These are phyloP conservation scores for Uria aalge DNA, from an alignment of 2,113 vertebrate genomes.

Conservation along the genomic window DNA sequence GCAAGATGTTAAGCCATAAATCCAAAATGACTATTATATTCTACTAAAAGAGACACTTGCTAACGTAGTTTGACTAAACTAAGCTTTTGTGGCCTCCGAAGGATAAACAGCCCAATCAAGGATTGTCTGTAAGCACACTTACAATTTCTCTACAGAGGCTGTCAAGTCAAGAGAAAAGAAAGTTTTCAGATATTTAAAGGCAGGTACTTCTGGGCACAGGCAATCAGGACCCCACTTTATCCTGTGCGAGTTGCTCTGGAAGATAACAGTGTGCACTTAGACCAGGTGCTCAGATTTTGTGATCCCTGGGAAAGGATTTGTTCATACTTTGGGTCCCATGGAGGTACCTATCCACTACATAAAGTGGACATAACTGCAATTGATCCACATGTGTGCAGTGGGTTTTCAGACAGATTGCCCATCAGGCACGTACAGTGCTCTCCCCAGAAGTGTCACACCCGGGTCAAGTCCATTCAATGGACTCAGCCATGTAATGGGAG, in stretches of 20 bases:
- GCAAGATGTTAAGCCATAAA: slow-evolving; percentile 44
- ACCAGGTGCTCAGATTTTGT: background rate
- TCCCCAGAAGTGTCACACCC: background rate
- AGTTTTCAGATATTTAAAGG: background rate
- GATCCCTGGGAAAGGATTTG: background rate
- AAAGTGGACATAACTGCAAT: background rate
- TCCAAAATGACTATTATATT: slow-evolving; percentile 25
- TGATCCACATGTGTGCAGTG: fast-evolving
- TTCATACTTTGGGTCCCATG: background rate
- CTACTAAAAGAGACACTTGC: background rate
- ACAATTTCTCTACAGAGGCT: background rate
- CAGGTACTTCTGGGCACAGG: background rate
- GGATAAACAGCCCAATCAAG: background rate
- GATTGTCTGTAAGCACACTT: background rate
- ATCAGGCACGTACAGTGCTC: fast-evolving
- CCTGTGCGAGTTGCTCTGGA: fast-evolving
- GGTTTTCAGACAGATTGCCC: background rate
- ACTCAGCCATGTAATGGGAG: background rate
- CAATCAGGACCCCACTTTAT: background rate
- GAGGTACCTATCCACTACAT: background rate
- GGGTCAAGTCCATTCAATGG: background rate
- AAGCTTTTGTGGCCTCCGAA: background rate
- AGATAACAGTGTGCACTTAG: background rate
- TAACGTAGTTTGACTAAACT: background rate
- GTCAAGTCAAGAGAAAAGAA: background rate